phyloP scores from a whole-genome alignment of 2,888 invertebrate genomes.

The Ochropleura plecta region DNA sequence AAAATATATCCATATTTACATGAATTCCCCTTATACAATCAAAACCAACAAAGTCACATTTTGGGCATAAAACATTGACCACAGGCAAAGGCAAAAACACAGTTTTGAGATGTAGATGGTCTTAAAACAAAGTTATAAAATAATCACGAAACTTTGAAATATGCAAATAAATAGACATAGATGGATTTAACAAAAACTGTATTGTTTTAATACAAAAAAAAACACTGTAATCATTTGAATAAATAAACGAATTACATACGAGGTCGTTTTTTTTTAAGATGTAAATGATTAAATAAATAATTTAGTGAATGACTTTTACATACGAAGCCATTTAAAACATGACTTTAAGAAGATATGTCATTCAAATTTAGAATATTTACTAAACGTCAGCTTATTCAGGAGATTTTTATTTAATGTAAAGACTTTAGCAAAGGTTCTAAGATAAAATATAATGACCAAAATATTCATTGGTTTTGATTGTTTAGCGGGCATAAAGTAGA shows the following conservation, averaged over 20 bases:
- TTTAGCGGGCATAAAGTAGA: neutral
- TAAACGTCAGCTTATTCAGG: neutral
- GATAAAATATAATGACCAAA: neutral
- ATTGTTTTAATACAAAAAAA: neutral
- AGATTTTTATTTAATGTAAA: neutral
- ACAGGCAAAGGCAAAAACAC: neutral
- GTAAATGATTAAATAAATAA: neutral
- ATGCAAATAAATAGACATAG: neutral
- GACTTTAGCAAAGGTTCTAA: conserved; percentile 1
- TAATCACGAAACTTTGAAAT: neutral
- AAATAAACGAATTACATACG: neutral
- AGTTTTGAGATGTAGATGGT: neutral
- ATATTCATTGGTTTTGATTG: conserved; percentile 12
- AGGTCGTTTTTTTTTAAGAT: neutral
- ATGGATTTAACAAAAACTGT: neutral
- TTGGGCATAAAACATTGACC: neutral
- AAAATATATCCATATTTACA: neutral
- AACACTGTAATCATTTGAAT: neutral
- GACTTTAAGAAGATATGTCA: neutral
- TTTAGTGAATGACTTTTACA: neutral
- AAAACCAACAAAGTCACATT: conserved; percentile 21
- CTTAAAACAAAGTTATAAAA: neutral
- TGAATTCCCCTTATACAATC: neutral
- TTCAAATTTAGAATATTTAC: neutral
- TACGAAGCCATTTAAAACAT: neutral